Base-by-base conservation (phyloP, 2,888 invertebrate species). In the Phasia obesa region DNA sequence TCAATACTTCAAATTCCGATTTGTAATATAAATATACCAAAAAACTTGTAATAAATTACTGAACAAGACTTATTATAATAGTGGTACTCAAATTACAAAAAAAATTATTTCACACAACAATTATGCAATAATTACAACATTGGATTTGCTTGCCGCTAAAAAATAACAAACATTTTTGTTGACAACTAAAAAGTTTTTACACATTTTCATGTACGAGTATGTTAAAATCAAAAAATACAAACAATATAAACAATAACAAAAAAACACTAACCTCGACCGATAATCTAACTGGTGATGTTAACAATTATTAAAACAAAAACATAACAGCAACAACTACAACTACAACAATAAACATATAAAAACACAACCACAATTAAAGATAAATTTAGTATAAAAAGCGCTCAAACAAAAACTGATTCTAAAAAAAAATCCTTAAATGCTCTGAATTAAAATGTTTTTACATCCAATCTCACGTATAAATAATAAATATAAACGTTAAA, bases 301-400 rank as follows among this genome's bases (percentile, higher is more conserved):
- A 60, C 79, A 79, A 73, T 65, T 65, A 44, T 59, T 73, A 44
- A 51, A 65, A 53, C 49, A 59, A 69, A 69, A 55, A n/a, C 9
- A 38, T 5, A 42, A 59, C 38, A n/a, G 31, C 15, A 51, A 25
- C 35, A 65, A 42, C 4, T 19, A 42, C 9, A 62, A 49, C 31
- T 38, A 49, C 19, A 59, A 38, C 60, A 47, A 25, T 21, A 31
- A 44, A 51, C 60, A 69, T 53, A n/a, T n/a, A n/a, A n/a, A n/a
- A 67, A 59, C 65, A 73, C 31, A 59, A 79, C 82, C 82, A 70
- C 78, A 83, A 83, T 83, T 83, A 75, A 75, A 83, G 75, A 79
- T 83, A 79, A 83, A 70, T 83, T 65, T 83, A 71, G 70, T 70
- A 65, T 79, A 62, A 83, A 62, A 79, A 75, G 59, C 51, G 11